phyloP scores from a whole-genome alignment of 2,888 invertebrate species.

The Taenaris catops region DNA sequence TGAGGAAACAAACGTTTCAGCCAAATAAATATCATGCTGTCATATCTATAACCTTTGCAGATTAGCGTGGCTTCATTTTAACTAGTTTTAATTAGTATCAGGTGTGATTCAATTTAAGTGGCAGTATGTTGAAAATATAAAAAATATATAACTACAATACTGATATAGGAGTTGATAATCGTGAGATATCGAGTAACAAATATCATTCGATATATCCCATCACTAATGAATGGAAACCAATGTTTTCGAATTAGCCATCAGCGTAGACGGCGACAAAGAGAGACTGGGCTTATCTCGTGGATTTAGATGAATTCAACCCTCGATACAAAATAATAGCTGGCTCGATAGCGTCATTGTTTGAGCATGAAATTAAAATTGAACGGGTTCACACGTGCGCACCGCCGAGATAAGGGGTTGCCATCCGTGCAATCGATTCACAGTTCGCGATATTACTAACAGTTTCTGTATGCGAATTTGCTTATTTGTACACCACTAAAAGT shows the following conservation, averaged over 20 bases:
- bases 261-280: slow-evolving; percentile 65
- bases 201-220: slow-evolving; percentile 6
- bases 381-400: slow-evolving; percentile 77
- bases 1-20: no score
- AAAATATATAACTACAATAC: no score
- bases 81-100: no score
- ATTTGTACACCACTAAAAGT: no score
- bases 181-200: slow-evolving; percentile 2
- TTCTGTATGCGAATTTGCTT: slow-evolving; percentile 2
- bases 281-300: slow-evolving; percentile 65
- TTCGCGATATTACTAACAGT: slow-evolving; percentile 46
- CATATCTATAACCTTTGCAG: no score
- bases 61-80: no score
- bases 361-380: slow-evolving; percentile 80
- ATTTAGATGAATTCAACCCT: slow-evolving; percentile 77
- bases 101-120: no score
- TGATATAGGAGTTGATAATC: no score
- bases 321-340: slow-evolving; percentile 75
- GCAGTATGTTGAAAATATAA: no score
- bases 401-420: slow-evolving; percentile 69
- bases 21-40: no score
- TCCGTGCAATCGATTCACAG: slow-evolving; percentile 59
- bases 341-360: slow-evolving; percentile 78
- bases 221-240: slow-evolving; percentile 11
- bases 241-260: slow-evolving; percentile 66